These are phyloP conservation scores for Aptenodytes forsteri DNA, from an alignment of 2,113 vertebrate genomes.

Conservation along the genomic window DNA sequence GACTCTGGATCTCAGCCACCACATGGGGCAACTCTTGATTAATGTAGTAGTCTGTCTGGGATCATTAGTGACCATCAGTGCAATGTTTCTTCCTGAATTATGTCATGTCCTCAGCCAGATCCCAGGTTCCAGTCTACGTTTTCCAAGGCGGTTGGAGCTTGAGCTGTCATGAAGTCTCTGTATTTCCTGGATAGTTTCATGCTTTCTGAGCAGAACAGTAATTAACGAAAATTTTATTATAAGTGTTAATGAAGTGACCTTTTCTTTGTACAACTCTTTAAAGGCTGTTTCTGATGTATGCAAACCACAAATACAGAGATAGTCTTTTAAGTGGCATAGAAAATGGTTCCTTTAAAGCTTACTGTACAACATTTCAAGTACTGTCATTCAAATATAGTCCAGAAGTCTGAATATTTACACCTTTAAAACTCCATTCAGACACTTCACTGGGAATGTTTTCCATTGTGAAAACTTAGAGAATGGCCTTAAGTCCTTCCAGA, in stretches of 20 bases:
- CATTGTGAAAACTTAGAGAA: background rate
- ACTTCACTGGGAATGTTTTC: background rate
- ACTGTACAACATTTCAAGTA: background rate
- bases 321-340: background rate
- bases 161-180: background rate
- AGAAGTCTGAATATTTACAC: background rate
- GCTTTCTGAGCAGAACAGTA: background rate
- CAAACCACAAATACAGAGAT: background rate
- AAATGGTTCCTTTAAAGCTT: background rate
- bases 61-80: background rate
- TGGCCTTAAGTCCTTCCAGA: background rate
- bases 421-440: background rate
- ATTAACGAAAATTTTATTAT: constrained; percentile 12
- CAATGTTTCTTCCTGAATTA: background rate
- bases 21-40: background rate
- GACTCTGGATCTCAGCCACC: background rate
- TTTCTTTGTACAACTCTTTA: background rate
- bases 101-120: background rate
- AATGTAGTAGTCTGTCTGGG: background rate
- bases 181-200: background rate
- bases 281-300: background rate
- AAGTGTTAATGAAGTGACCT: background rate
- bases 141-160: background rate
- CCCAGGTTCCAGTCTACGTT: background rate
- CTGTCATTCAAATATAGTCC: background rate